These are phyloP conservation scores for Apodemia hepburni DNA, from an alignment of 2,888 invertebrate species.

Conservation along the genomic window DNA sequence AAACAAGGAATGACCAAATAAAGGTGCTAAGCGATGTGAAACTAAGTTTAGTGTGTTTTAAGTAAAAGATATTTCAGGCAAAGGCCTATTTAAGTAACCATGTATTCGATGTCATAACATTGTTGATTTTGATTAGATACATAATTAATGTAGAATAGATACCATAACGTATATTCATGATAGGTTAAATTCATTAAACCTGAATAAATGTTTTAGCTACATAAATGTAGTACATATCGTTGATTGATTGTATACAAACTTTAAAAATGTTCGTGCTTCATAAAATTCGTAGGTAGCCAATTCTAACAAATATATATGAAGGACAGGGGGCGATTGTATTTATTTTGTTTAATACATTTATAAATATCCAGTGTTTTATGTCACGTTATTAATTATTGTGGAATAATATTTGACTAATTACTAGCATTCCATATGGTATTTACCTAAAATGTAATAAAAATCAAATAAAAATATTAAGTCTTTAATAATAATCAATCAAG, in stretches of 20 bases:
- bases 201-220: conserved; percentile 13
- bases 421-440: background rate
- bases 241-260: conserved; percentile 21
- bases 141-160: conserved; percentile 7
- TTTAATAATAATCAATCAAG: background rate
- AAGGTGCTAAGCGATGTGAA: conserved; percentile 65
- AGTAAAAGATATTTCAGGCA: conserved; percentile 19
- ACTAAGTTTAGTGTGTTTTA: conserved; percentile 26
- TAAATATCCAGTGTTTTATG: background rate
- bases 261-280: conserved; percentile 14
- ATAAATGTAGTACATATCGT: conserved; percentile 21
- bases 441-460: background rate
- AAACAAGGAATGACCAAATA: conserved; percentile 85
- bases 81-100: conserved; percentile 18
- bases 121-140: conserved; percentile 20
- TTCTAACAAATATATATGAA: background rate
- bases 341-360: background rate
- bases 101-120: conserved; percentile 22
- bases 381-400: background rate
- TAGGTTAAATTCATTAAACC: conserved; percentile 5
- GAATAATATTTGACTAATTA: background rate
- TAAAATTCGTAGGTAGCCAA: background rate
- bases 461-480: background rate
- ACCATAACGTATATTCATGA: conserved; percentile 4
- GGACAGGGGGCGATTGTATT: conserved; percentile 4